phyloP scores from a whole-genome alignment of 2,888 invertebrate genomes.

The Drosophila macrothrix region DNA sequence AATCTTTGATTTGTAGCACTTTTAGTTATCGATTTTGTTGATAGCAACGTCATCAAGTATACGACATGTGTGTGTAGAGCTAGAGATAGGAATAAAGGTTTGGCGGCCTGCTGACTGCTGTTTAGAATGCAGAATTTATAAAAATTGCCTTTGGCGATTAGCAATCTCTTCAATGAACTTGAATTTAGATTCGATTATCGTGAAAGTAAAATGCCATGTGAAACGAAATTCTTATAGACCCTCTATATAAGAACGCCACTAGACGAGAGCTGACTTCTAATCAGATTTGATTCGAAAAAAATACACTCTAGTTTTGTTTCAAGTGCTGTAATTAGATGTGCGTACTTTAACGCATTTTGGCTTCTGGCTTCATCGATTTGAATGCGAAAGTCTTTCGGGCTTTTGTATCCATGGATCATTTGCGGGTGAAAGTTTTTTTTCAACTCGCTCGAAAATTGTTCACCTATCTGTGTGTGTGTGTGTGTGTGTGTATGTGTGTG shows the following conservation, averaged over 20 bases:
- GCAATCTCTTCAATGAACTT: conserved; percentile 64
- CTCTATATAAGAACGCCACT: not conserved
- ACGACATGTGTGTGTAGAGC: not conserved
- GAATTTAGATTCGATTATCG: conserved; percentile 62
- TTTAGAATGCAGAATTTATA: conserved; percentile 15
- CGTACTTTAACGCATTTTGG: conserved; percentile 49
- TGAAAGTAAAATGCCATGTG: conserved; percentile 60
- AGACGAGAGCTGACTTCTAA: conserved; percentile 72
- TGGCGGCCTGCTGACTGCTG: not conserved
- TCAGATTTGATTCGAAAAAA: conserved; percentile 38
- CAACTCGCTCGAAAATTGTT: conserved; percentile 52
- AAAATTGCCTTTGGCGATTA: conserved; percentile 21
- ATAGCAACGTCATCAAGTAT: conserved; percentile 47
- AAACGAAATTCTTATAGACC: conserved; percentile 32
- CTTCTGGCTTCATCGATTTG: conserved; percentile 43
- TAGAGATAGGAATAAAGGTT: not conserved
- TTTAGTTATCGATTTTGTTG: conserved; percentile 39
- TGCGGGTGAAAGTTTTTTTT: conserved; percentile 75
- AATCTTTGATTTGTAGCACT: conserved; percentile 21
- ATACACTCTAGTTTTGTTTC: not conserved
- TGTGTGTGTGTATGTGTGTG: conserved; percentile 5
- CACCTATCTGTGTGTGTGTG: not conserved
- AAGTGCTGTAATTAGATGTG: conserved; percentile 67
- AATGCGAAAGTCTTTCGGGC: conserved; percentile 43
- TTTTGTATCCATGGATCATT: conserved; percentile 71